Evolutionary conservation across 2,888 invertebrate genomes (phyloP).

Genomic region (Melanotus villosus): DNA sequence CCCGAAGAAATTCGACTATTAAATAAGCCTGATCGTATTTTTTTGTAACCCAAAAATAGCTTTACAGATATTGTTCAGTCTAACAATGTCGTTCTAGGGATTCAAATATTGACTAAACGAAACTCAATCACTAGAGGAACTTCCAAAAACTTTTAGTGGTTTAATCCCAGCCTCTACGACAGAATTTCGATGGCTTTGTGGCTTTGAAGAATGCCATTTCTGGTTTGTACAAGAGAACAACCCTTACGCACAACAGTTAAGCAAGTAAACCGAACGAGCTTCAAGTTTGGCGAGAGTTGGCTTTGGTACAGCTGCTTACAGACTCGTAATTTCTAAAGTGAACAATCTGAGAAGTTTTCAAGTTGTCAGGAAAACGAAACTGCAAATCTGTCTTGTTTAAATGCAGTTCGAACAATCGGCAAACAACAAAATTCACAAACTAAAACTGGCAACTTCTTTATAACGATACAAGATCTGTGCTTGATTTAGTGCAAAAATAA

Average conservation of each 20-base stretch:
- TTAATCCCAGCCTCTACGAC: conserved; percentile 11
- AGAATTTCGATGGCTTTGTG: conserved; percentile 24
- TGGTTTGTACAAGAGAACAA: conserved; percentile 15
- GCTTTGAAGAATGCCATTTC: conserved; percentile 21
- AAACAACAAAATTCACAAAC: too few species aligned
- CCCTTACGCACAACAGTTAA: conserved; percentile 2
- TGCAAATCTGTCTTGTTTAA: too few species aligned
- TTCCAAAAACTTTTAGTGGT: conserved; percentile 15
- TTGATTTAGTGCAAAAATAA: too few species aligned
- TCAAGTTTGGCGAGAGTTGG: neutral
- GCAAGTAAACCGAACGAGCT: neutral
- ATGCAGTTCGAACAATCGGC: too few species aligned
- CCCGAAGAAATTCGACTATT: neutral
- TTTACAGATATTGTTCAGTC: neutral
- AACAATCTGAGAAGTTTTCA: conserved; percentile 10
- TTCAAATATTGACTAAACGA: conserved; percentile 31
- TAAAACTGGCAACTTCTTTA: too few species aligned
- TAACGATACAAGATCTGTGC: too few species aligned
- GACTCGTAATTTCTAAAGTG: neutral
- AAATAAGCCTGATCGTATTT: too few species aligned
- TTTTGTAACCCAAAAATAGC: too few species aligned
- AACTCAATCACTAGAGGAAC: conserved; percentile 24
- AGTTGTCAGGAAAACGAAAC: neutral
- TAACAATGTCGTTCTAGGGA: neutral
- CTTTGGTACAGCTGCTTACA: neutral